Conservation (phyloP, 2,113 vertebrate genomes). For the Mixornis gularis region DNA sequence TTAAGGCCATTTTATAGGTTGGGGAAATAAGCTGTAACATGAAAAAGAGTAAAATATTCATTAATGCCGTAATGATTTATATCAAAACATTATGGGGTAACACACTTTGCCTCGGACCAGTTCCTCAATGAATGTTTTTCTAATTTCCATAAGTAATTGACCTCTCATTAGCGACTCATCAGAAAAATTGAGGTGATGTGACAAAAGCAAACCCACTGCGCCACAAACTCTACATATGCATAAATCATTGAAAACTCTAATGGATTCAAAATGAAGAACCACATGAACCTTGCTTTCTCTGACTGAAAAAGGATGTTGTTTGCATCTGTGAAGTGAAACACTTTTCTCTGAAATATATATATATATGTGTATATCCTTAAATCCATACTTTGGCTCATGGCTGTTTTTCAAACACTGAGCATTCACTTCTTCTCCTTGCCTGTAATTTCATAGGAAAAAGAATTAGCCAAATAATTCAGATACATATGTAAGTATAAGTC, state of each 20-base stretch:
- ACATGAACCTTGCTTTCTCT: slow-evolving; percentile 42
- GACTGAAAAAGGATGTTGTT: slow-evolving; percentile 16
- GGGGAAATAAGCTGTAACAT: slow-evolving; percentile 27
- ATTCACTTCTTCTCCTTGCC: background rate
- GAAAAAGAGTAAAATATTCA: slow-evolving; percentile 49
- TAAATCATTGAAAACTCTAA: slow-evolving; percentile 59
- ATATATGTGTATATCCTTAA: background rate
- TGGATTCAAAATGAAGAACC: slow-evolving; percentile 37
- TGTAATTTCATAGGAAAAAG: background rate
- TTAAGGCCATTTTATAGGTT: background rate
- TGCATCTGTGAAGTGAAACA: background rate
- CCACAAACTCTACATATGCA: slow-evolving; percentile 39
- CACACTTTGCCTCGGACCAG: slow-evolving; percentile 40
- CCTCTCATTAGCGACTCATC: slow-evolving; percentile 67
- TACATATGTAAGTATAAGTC: background rate
- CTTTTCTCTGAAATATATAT: background rate
- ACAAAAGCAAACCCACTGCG: slow-evolving; percentile 50
- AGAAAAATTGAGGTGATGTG: slow-evolving; percentile 66
- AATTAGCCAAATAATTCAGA: background rate
- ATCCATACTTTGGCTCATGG: background rate
- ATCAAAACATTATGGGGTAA: slow-evolving; percentile 39
- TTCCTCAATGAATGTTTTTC: slow-evolving; percentile 37
- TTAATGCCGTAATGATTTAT: slow-evolving; percentile 61
- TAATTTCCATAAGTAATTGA: slow-evolving; percentile 72
- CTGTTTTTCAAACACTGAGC: background rate